These are phyloP conservation scores for Atta colombica DNA, from an alignment of 1,140 invertebrate species.

Conservation along the genomic window DNA sequence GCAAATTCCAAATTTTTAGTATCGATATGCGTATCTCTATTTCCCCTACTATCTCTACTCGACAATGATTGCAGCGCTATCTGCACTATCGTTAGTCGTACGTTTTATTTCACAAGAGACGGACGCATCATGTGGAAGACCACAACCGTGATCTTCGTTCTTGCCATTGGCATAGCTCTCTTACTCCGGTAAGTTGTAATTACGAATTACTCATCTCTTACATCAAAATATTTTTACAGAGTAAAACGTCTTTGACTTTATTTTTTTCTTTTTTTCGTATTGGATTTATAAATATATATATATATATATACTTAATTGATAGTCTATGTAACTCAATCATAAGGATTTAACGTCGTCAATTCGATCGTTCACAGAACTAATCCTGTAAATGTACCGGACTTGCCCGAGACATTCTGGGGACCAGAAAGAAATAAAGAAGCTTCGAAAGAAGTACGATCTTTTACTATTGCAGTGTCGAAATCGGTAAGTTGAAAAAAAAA, in stretches of 20 bases:
- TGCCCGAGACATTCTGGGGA: constrained; percentile 86
- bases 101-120: neutral
- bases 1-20: neutral
- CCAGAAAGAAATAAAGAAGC: constrained; percentile 77
- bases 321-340: neutral
- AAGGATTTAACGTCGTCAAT: neutral
- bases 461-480: constrained; percentile 84
- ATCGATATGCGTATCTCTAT: neutral
- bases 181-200: constrained; percentile 62
- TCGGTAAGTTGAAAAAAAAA: constrained; percentile 39
- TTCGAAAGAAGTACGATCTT: constrained; percentile 85
- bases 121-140: constrained; percentile 67
- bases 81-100: constrained; percentile 5
- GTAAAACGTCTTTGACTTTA: neutral
- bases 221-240: neutral
- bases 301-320: neutral
- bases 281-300: neutral
- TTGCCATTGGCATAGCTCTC: constrained; percentile 33
- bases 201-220: neutral
- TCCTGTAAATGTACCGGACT: constrained; percentile 55
- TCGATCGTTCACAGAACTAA: neutral
- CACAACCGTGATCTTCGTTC: constrained; percentile 45
- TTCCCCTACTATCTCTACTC: neutral
- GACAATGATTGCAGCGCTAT: neutral
- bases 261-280: neutral